Conservation (phyloP, 2,113 vertebrate genomes). For the Heterochromis multidens region DNA sequence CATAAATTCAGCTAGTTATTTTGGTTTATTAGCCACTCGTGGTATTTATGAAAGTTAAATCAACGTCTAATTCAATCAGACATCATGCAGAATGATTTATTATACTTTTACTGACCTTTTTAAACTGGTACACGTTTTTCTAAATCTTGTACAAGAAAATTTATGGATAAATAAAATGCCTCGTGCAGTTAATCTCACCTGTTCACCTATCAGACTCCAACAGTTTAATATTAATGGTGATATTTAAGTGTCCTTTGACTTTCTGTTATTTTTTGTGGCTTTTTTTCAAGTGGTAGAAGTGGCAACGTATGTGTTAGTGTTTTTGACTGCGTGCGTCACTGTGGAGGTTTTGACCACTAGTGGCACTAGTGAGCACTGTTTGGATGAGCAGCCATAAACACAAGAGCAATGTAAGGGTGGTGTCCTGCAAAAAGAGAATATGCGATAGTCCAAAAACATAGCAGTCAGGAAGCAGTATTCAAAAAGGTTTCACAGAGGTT, state of each 20-base stretch:
- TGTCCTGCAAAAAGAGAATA: not conserved
- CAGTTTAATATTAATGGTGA: not conserved
- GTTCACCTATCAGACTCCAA: not conserved
- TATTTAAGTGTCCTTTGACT: not conserved
- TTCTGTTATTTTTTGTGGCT: not conserved
- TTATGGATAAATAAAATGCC: constrained; percentile 43
- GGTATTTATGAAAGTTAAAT: constrained; percentile 63
- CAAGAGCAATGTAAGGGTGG: not conserved
- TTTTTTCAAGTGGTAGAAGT: not conserved
- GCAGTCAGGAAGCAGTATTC: not conserved
- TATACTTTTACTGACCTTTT: constrained; percentile 16
- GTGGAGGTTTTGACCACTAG: not conserved
- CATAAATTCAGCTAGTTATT: constrained; percentile 56
- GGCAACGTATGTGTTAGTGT: not conserved
- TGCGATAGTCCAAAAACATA: not conserved
- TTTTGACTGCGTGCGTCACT: not conserved
- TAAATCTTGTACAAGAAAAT: constrained; percentile 19
- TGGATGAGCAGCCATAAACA: not conserved
- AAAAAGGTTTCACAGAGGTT: not conserved
- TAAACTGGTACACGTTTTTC: constrained; percentile 25
- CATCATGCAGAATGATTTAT: constrained; percentile 23
- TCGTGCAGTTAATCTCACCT: constrained; percentile 18
- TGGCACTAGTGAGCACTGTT: not conserved
- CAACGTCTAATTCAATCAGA: constrained; percentile 52
- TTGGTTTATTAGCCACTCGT: constrained; percentile 64